Evolutionary conservation across 2,797 vertebrate genomes (phyloP).

Genomic region (Tapera naevia): DNA sequence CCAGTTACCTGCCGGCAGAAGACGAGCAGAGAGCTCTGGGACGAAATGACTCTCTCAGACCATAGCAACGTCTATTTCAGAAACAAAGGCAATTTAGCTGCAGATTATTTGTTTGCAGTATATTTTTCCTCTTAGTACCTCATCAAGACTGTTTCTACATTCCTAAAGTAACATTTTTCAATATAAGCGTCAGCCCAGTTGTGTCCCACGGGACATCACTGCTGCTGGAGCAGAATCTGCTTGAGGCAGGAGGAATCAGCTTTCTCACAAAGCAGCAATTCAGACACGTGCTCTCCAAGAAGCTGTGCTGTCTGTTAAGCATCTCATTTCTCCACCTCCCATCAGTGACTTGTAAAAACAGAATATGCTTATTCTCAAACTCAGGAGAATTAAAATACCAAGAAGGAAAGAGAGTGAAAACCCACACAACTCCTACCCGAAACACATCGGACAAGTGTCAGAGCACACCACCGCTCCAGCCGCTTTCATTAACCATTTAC

Average conservation of each 20-base stretch:
- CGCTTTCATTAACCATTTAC: slow-evolving; percentile 67
- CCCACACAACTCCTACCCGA: background rate
- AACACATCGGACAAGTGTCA: background rate
- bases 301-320: background rate
- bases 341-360: background rate
- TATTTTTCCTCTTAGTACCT: background rate
- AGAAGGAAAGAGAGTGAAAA: background rate
- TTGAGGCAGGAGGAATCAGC: rapidly evolving
- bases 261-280: background rate
- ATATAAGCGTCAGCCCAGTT: background rate
- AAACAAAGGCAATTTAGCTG: background rate
- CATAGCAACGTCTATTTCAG: rapidly evolving
- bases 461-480: slow-evolving; percentile 22
- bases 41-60: background rate
- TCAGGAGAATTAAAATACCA: background rate
- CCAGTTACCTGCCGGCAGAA: background rate
- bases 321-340: background rate
- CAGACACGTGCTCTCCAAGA: background rate
- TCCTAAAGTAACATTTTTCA: background rate
- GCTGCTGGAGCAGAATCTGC: background rate
- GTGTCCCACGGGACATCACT: background rate
- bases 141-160: background rate
- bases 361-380: background rate
- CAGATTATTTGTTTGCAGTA: background rate
- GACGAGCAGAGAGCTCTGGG: background rate